Evolutionary conservation across 2,888 invertebrate species (phyloP), one percentile per base, ranked within the genome.

Genomic region (Troides oblongomaculatus): DNA sequence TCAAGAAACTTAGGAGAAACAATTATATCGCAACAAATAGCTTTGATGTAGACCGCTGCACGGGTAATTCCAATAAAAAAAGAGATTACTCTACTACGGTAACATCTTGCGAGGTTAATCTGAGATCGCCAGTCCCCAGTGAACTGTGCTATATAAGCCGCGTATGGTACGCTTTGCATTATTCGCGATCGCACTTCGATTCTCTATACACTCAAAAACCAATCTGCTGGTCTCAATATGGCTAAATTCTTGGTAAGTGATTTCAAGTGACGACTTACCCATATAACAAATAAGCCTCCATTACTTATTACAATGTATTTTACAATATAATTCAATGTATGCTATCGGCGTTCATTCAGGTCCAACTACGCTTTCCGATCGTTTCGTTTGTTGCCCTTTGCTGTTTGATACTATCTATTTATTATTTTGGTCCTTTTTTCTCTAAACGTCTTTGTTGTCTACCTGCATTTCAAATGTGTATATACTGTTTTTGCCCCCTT

Each of bases 171-270:
- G 64, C 62, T 69, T 62, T 56, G 46, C 61, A 61, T 30, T 46
- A 69, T 65, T 69, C 61, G 57, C 43, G 53, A 36, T 30, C 56
- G 43, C 10, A 62, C 64, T 25, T 64, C 18, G 39, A 39, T 39
- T 18, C 43, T 43, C 10, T 25, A 50, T 8, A 50, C n/a, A 63
- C 53, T 2, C 56, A 46, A 62, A 23, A 62, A 46, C 23, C 17
- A 7, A 30, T 18, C 53, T 25, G 6, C 12, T 63, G 3, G 21
- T 30, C 10, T 64, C 17, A 64, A 58, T n/a, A 69, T 69, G 69
- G 62, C 62, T 7, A 69, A 69, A 56, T 57, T 69, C 30, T 62
- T 69, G 69, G 69, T 69, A 58, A 69, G 69, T 65, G 12, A 25
- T 18, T 36, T 8, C 12, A 46, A 58, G 18, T 56, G n/a, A 8